Evolutionary conservation across 2,888 invertebrate genomes (phyloP), one percentile per base, ranked within the genome.

Genomic region (Eupelmus urozonus): DNA sequence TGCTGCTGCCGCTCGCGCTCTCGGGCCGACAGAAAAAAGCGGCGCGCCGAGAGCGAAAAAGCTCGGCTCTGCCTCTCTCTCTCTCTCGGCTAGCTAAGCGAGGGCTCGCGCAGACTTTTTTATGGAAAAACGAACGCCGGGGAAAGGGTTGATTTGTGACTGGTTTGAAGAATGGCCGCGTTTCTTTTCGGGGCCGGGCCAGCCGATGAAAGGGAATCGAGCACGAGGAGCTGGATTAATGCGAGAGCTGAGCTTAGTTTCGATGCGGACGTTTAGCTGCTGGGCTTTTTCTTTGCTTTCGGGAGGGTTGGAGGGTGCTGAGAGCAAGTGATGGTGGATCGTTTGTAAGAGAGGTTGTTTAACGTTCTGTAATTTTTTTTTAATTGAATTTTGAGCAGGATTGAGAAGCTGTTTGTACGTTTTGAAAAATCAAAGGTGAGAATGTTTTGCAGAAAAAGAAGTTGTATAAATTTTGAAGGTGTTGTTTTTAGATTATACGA

Each of bases 71-170:
- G 18, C 20, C n/a, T 11, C 16, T 34, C 25, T 16, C 16, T 42
- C 34, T 67, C 34, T 67, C 67, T 11, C 2, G 5, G 1, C 18
- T 29, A 18, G 25, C 9, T 57, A 5, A 25, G 11, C 2, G 63
- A 45, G 63, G 45, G 42, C 11, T 11, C 2, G 55, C n/a, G n/a
- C n/a, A n/a, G n/a, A n/a, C n/a, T n/a, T n/a, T n/a, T n/a, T n/a
- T n/a, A n/a, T n/a, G n/a, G n/a, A n/a, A n/a, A n/a, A n/a, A n/a
- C n/a, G n/a, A n/a, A n/a, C n/a, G 27, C 9, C 7, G 69, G n/a
- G 57, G 2, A 45, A 70, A 27, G 42, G 45, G 20, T 72, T 73
- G 72, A 73, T 73, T 73, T 73, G 72, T 55, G 72, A 73, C 27
- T 42, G 66, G 29, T 66, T 74, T 66, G 66, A 57, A 59, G 59